A percentile compares a stretch with the other conserved stretches of the same genome.
phyloP scores from a whole-genome alignment of 2,888 invertebrate genomes.

The Rapana venosa region DNA sequence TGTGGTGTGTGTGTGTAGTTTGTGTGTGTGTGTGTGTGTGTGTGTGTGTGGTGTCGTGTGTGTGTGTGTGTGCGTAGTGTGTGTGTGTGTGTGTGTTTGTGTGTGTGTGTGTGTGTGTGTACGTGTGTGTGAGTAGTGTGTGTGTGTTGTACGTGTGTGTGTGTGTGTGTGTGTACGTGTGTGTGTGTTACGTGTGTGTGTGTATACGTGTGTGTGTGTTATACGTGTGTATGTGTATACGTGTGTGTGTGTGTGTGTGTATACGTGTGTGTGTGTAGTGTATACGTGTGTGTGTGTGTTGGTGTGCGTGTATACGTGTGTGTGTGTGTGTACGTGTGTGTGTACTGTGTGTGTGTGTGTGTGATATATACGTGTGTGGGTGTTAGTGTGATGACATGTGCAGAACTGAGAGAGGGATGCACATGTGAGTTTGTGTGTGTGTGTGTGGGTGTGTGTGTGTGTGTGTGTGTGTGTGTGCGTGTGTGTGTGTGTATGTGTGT shows the following conservation, averaged over 20 bases:
- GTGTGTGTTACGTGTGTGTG: not conserved
- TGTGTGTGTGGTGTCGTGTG: not conserved
- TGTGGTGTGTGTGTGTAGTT: too few relatives aligned
- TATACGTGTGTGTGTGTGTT: too few relatives aligned
- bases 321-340: not conserved
- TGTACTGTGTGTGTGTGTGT: not conserved
- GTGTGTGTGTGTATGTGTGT: constrained; percentile 6
- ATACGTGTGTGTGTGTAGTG: too few relatives aligned
- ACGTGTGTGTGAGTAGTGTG: not conserved
- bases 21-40: not conserved
- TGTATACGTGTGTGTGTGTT: not conserved
- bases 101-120: not conserved
- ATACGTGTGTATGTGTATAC: not conserved
- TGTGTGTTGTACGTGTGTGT: constrained; percentile 5
- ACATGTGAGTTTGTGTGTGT: not conserved
- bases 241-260: not conserved
- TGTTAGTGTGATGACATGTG: not conserved
- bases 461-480: not conserved
- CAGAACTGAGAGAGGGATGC: too few relatives aligned
- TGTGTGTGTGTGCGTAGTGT: too few relatives aligned
- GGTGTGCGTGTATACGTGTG: not conserved
- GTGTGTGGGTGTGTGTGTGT: not conserved
- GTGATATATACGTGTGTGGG: not conserved
- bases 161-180: constrained; percentile 1
- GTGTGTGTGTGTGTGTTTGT: too few relatives aligned